Conservation (phyloP, 2,797 vertebrate species). For the Enteromius anoplus region DNA sequence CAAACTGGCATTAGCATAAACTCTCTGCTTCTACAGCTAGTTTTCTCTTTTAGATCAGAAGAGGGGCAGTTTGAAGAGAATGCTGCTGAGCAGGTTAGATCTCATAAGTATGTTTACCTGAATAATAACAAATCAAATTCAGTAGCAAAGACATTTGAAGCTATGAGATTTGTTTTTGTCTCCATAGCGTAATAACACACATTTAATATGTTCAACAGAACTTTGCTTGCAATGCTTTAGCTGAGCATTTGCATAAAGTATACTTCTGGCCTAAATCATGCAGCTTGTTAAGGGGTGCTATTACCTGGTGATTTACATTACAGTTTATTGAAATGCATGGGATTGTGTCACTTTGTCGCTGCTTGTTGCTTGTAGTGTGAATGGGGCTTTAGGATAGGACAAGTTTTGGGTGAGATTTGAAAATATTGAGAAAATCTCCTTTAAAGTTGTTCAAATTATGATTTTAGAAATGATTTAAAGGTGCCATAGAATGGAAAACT, state of each 20-base stretch:
- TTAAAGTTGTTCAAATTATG: no score
- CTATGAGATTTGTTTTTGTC: constrained; percentile 12
- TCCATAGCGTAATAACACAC: background rate
- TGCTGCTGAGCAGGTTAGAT: constrained; percentile 1
- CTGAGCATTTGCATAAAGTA: background rate
- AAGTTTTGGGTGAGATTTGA: no score
- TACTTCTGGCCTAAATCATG: background rate
- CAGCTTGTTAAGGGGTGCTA: background rate
- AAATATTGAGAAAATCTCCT: no score
- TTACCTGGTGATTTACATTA: constrained; percentile 1
- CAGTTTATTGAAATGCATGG: no score
- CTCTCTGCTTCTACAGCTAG: background rate
- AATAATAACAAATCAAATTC: constrained; percentile 12
- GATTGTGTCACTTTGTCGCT: no score
- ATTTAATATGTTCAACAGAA: background rate
- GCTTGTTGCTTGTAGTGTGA: no score
- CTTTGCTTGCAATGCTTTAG: background rate
- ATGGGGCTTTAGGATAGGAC: no score
- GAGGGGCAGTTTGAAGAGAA: background rate
- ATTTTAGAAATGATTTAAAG: no score
- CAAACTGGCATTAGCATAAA: constrained; percentile 8
- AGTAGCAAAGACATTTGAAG: constrained; percentile 1
- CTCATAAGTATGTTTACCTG: constrained; percentile 23
- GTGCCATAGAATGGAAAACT: no score
- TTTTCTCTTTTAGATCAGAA: background rate